Evolutionary conservation across 2,888 invertebrate species (phyloP).

Genomic region (Scaptomyza tumidula): DNA sequence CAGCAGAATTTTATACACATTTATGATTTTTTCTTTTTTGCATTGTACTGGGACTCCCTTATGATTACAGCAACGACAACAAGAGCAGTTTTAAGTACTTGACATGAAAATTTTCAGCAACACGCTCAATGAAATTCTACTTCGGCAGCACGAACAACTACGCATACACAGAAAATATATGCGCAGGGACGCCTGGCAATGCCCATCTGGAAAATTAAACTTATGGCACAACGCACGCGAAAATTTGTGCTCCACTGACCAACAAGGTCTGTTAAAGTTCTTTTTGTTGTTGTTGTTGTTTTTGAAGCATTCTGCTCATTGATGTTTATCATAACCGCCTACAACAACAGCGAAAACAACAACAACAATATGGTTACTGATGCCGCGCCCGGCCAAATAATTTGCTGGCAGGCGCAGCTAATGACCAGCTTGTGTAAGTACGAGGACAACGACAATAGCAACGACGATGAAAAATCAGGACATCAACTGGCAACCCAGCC

Average conservation of each 20-base stretch:
- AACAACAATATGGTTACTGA: conserved; percentile 63
- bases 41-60: conserved; percentile 40
- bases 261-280: conserved; percentile 20
- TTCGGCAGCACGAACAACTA: conserved; percentile 11
- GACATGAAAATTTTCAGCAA: conserved; percentile 61
- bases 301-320: conserved; percentile 44
- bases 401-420: conserved; percentile 72
- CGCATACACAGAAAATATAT: conserved; percentile 4
- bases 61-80: conserved; percentile 51
- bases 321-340: conserved; percentile 77
- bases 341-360: conserved; percentile 46
- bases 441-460: conserved; percentile 52
- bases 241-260: conserved; percentile 48
- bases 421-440: conserved; percentile 77
- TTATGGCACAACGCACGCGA: conserved; percentile 66
- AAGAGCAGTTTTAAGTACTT: conserved; percentile 66
- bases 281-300: conserved; percentile 12
- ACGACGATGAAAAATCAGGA: conserved; percentile 67
- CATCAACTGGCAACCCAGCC: conserved; percentile 42
- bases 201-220: conserved; percentile 59
- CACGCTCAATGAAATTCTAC: conserved; percentile 52
- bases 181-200: conserved; percentile 15
- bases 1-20: conserved; percentile 32
- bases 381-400: conserved; percentile 70
- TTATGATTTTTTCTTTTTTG: background rate